Base-by-base conservation (phyloP, 1,140 invertebrate genomes). In the Helicoverpa armigera region DNA sequence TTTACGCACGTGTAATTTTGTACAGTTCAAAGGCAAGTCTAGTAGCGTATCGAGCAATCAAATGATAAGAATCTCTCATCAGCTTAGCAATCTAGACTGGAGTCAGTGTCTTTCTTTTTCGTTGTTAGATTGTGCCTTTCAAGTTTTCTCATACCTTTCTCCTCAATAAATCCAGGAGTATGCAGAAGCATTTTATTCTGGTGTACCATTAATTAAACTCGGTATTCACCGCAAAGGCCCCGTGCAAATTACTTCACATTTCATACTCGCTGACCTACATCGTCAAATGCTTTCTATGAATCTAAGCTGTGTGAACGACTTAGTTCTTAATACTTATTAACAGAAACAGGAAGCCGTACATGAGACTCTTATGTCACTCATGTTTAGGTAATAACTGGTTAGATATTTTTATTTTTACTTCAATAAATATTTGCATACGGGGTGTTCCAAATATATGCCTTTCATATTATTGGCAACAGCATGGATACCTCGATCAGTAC, bases 141-240 rank as follows among this genome's bases (percentile, higher is more conserved):
- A 11, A 29, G 10, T 0, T 60, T 3, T 60, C 9, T 60, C 2
- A 4, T n/a, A 16, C 14, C n/a, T 18, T 7, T 48, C 5, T 67
- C 4, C 23, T 29, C 29, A 60, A 35, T 50, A 16, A 48, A 50
- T 11, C 43, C n/a, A 18, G 43, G 16, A 67, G n/a, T 3, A 67
- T 50, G 63, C 43, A 67, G 18, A 67, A 1, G 10, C 63, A 67
- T 70, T 70, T 53, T 70, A 43, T 54, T 43, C 58, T 53, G 67
- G 67, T 70, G 50, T 48, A n/a, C 50, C 67, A 43, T 70, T 70
- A 53, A 70, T 70, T 70, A 70, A 70, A 31, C 50, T 18, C 3
- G 12, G 48, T 29, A 31, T 70, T 70, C 48, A n/a, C 29, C 9
- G 67, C 43, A 18, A 51, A 70, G 35, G 48, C 50, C 5, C 18